Percentiles rank a stretch among this genome's conserved stretches.
These are phyloP conservation scores for Coregonus ussuriensis DNA, from an alignment of 2,797 vertebrate genomes.

Conservation along the genomic window DNA sequence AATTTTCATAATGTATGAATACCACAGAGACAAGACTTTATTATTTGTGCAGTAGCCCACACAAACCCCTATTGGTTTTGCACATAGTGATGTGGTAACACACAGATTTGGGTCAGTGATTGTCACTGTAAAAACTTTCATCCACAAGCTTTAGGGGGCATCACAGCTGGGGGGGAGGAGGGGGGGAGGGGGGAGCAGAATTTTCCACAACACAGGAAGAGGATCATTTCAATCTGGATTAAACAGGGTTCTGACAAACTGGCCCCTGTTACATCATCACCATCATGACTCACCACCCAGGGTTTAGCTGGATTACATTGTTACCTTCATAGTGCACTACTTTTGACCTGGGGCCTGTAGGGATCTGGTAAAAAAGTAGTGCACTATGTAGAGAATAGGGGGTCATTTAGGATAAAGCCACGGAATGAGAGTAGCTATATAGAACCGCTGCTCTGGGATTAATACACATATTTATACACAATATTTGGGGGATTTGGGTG, in stretches of 20 bases:
- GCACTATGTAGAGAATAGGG: background rate
- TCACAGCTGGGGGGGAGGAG: background rate
- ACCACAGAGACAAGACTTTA: background rate
- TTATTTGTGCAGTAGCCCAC: background rate
- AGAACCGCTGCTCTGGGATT: background rate
- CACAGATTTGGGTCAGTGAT: background rate
- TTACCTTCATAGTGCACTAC: background rate
- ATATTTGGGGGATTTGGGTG: background rate
- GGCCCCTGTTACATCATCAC: background rate
- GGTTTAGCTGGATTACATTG: background rate
- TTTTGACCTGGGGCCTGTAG: background rate
- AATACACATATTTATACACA: background rate
- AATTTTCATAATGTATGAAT: too few relatives aligned
- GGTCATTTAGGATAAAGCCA: background rate
- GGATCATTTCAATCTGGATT: background rate
- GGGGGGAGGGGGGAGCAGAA: background rate
- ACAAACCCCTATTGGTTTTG: background rate
- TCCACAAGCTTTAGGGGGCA: background rate
- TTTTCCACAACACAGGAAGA: background rate
- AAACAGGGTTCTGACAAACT: background rate
- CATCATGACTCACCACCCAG: conserved; percentile 9
- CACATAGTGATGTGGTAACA: background rate
- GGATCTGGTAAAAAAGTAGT: background rate
- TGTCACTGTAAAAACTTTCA: background rate
- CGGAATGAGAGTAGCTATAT: background rate